Base-by-base conservation (phyloP, 2,888 invertebrate genomes). In the Abrostola triplasia region DNA sequence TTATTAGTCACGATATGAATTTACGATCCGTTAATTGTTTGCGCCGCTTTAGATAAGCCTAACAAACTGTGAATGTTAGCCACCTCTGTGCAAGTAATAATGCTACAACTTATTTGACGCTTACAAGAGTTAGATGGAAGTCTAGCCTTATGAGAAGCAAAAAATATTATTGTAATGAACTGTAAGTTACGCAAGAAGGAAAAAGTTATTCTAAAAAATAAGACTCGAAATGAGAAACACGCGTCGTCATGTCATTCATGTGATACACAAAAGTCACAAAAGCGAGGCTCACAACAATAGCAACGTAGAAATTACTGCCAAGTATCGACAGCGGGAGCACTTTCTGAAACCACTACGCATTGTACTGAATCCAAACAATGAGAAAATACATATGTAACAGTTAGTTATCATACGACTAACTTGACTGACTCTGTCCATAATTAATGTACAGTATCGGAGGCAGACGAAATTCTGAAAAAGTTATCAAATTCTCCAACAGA, bases 21-120 rank as follows among this genome's bases (percentile, higher is more conserved):
- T 92, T 91, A 91, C 87, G 89, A 85, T 82, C 84, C 84, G 89
- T 88, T 92, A 91, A 92, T 92, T 90, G 90, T 91, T 92, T 88
- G 88, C 87, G 82, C 84, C 83, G 86, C 82, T 88, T 83, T 84
- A 89, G 92, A 93, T 92, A 92, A 93, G 89, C 85, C 78, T 87
- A 88, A 89, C 87, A 84, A 87, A 84, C 83, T 85, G 73, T 76
- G 57, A 79, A 72, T 72, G 70, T 77, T 76, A 59, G 74, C 65
- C 60, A 70, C 63, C 55, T 12, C 55, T 56, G 49, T 52, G 56
- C 57, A 67, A 52, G 52, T 38, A 50, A 40, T 55, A 58, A 52
- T 54, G 38, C 49, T 63, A 38, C 36, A 67, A 62, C 62, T 67
- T 55, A 59, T 59, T 4, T 52, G 51, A 67, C 5, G 66, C 51